Evolutionary conservation across 1,140 invertebrate species (phyloP).

Genomic region (Bombus vancouverensis): DNA sequence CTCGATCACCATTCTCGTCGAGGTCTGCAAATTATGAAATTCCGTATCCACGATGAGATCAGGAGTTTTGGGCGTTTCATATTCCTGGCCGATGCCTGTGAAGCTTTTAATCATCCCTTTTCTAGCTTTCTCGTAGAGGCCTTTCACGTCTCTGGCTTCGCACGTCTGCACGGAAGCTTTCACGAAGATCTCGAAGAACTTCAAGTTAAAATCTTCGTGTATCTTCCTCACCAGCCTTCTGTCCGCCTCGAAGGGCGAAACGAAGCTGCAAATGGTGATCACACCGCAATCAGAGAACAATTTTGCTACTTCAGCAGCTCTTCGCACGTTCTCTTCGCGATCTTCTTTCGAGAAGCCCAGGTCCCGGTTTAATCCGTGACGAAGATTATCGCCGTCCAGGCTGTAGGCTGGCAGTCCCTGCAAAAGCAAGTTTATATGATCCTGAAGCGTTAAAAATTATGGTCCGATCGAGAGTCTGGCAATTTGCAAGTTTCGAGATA

Average conservation of each 20-base stretch:
- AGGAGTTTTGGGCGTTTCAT: slow-evolving; percentile 94
- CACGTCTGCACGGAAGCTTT: slow-evolving; percentile 96
- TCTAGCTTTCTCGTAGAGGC: slow-evolving; percentile 98
- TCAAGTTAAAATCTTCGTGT: slow-evolving; percentile 91
- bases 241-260: slow-evolving; percentile 97
- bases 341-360: slow-evolving; percentile 96
- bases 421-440: too few relatives aligned
- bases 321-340: slow-evolving; percentile 97
- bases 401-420: slow-evolving; percentile 89
- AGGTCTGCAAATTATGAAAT: slow-evolving; percentile 89
- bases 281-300: slow-evolving; percentile 98
- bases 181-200: slow-evolving; percentile 97
- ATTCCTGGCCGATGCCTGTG: slow-evolving; percentile 97
- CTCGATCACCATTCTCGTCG: slow-evolving; percentile 89
- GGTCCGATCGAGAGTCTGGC: background rate
- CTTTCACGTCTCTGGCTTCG: slow-evolving; percentile 97
- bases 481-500: background rate
- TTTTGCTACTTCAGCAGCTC: slow-evolving; percentile 98
- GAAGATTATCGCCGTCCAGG: slow-evolving; percentile 98
- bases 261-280: slow-evolving; percentile 97
- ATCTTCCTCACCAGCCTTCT: slow-evolving; percentile 92
- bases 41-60: slow-evolving; percentile 95
- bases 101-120: slow-evolving; percentile 97
- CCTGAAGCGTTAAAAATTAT: too few relatives aligned
- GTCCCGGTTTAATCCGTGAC: slow-evolving; percentile 97